Conservation (phyloP, 2,113 vertebrate species). For the Hypomesus transpacificus region DNA sequence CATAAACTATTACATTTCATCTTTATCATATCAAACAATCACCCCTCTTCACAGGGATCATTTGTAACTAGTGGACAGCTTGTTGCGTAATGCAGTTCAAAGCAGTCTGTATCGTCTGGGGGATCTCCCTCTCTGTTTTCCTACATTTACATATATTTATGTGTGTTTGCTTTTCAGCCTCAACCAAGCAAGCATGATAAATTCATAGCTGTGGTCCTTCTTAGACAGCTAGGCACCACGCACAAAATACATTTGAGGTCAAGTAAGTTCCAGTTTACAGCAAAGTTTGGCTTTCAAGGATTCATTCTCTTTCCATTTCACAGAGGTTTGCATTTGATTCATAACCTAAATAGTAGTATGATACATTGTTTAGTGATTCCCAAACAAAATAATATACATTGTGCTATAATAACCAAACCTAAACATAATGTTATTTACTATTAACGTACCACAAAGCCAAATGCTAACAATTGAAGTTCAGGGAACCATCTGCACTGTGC, state of each 20-base stretch:
- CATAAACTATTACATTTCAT: slow-evolving; percentile 87
- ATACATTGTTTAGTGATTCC: too few species aligned
- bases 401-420: too few species aligned
- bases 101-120: slow-evolving; percentile 66
- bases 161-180: slow-evolving; percentile 66
- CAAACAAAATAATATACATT: too few species aligned
- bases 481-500: slow-evolving; percentile 32
- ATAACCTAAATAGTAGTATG: too few species aligned
- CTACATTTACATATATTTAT: slow-evolving; percentile 65
- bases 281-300: slow-evolving; percentile 19
- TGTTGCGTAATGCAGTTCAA: slow-evolving; percentile 77
- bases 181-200: slow-evolving; percentile 64
- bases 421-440: too few species aligned
- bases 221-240: slow-evolving; percentile 16
- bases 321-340: too few species aligned
- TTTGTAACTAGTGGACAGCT: slow-evolving; percentile 83
- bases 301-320: neutral
- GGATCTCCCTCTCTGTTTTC: slow-evolving; percentile 67
- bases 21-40: slow-evolving; percentile 78
- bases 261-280: slow-evolving; percentile 24
- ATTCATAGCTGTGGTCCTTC: slow-evolving; percentile 49
- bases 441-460: too few species aligned
- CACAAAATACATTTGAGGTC: slow-evolving; percentile 46
- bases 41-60: slow-evolving; percentile 78
- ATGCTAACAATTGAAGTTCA: too few species aligned